phyloP scores from a whole-genome alignment of 2,113 vertebrate genomes.

The Cariama cristata region DNA sequence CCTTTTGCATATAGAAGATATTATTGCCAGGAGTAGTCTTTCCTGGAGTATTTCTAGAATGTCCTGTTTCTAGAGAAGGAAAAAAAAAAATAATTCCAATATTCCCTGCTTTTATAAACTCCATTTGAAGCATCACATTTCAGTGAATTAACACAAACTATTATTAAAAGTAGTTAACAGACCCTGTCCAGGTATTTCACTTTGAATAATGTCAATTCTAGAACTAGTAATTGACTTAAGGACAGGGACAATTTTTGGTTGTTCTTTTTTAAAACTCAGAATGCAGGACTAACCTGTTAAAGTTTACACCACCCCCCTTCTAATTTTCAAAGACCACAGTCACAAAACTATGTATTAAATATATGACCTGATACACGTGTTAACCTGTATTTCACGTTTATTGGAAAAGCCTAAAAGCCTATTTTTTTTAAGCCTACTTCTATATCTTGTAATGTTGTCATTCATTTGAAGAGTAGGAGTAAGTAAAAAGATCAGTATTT shows the following conservation, averaged over 20 bases:
- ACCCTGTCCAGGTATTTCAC: background rate
- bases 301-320: fast-evolving
- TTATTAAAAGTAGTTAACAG: background rate
- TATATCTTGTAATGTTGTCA: background rate
- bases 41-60: background rate
- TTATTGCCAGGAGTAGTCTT: background rate
- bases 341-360: background rate
- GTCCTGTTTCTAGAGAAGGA: background rate
- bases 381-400: background rate
- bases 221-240: background rate
- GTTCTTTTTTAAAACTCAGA: background rate
- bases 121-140: background rate
- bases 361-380: fast-evolving
- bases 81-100: background rate
- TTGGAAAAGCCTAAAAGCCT: fast-evolving
- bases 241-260: background rate
- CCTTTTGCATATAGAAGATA: background rate
- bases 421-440: background rate
- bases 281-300: background rate
- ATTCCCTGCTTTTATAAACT: background rate
- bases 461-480: background rate
- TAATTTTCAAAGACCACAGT: background rate
- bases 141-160: background rate
- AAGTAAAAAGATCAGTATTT: background rate
- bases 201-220: background rate